A percentile compares a stretch with the other conserved stretches of the same genome.
These are phyloP conservation scores for Callithrix jacchus DNA, from an alignment of 2,113 vertebrate species.

Conservation along the genomic window DNA sequence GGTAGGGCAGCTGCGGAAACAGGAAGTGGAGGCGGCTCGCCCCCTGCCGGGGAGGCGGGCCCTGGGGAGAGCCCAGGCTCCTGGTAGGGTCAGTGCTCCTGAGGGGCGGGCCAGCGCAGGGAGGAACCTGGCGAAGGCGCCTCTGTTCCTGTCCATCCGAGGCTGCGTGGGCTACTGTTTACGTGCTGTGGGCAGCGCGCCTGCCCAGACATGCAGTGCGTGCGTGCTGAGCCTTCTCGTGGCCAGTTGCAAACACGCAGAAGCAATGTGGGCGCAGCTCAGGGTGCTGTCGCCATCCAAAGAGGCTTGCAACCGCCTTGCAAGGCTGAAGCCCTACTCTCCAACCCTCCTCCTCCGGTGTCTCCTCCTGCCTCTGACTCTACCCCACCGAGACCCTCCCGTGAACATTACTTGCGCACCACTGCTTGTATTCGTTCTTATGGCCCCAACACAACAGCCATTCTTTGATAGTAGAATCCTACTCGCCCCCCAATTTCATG, in stretches of 20 bases:
- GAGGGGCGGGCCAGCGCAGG: neutral
- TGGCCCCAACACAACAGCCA: neutral
- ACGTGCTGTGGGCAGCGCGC: neutral
- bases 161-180: neutral
- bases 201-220: fast-evolving
- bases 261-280: neutral
- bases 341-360: neutral
- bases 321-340: neutral
- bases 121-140: no score
- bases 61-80: neutral
- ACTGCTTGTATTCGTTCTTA: neutral
- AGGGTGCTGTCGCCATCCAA: neutral
- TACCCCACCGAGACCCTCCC: fast-evolving
- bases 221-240: neutral
- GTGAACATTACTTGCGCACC: neutral
- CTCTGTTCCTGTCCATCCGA: neutral
- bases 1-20: no score
- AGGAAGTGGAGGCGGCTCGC: neutral
- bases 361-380: neutral
- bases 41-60: neutral
- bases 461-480: neutral
- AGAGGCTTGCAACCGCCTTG: no score
- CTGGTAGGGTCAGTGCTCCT: no score
- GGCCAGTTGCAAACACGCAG: neutral
- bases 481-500: neutral